These are phyloP conservation scores for Syngnathus rostellatus DNA, from an alignment of 2,797 vertebrate species.

Conservation along the genomic window DNA sequence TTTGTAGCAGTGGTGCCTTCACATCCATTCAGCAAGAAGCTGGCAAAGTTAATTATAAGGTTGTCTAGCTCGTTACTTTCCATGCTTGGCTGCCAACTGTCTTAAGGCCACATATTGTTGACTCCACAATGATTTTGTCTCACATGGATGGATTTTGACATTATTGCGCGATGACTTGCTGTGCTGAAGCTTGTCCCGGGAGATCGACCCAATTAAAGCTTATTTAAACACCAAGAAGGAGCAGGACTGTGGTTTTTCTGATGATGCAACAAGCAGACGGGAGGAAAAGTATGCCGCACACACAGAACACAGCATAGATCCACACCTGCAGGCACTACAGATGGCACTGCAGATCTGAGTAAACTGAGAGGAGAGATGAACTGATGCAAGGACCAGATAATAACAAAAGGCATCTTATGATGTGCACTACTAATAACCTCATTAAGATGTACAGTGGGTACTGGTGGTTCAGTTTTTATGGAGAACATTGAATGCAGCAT, in stretches of 20 bases:
- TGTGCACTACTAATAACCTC: background rate
- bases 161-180: background rate
- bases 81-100: background rate
- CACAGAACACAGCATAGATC: background rate
- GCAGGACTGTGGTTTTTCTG: background rate
- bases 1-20: background rate
- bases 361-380: background rate
- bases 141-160: constrained; percentile 6
- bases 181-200: background rate
- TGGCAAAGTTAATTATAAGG: background rate
- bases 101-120: constrained; percentile 1
- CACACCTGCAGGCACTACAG: constrained; percentile 1
- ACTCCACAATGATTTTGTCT: constrained; percentile 3
- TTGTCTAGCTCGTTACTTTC: background rate
- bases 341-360: background rate
- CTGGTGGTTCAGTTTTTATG: too few relatives aligned
- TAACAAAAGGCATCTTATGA: background rate
- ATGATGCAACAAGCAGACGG: background rate
- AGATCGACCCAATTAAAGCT: constrained; percentile 5
- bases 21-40: background rate
- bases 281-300: background rate
- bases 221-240: constrained; percentile 1
- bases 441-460: too few relatives aligned
- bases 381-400: background rate
- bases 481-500: too few relatives aligned